Evolutionary conservation across 2,113 vertebrate species (phyloP).

Genomic region (Ancistrus triradiatus): DNA sequence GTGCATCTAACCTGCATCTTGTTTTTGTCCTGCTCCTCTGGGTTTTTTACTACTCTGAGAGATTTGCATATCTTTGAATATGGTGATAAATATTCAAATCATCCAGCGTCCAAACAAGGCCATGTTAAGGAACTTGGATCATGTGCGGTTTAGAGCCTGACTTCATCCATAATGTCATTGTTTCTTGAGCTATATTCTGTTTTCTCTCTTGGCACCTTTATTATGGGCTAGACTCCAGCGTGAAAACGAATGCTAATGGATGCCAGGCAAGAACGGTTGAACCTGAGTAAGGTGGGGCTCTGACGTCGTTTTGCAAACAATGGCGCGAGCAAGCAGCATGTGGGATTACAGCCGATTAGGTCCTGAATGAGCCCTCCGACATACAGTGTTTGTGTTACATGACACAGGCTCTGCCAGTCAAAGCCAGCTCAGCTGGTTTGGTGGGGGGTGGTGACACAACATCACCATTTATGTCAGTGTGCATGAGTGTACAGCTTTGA

Average conservation of each 20-base stretch:
- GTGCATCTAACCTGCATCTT: too few relatives aligned
- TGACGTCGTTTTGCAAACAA: conserved; percentile 31
- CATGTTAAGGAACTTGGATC: neutral
- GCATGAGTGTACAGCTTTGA: conserved; percentile 18
- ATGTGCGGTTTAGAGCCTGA: too few relatives aligned
- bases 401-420: conserved; percentile 19
- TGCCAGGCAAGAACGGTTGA: conserved; percentile 5
- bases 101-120: neutral
- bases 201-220: too few relatives aligned
- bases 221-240: too few relatives aligned
- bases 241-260: conserved; percentile 1
- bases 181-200: neutral
- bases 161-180: too few relatives aligned
- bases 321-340: conserved; percentile 14
- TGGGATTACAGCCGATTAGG: conserved; percentile 22
- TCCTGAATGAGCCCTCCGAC: conserved; percentile 5
- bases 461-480: conserved; percentile 32
- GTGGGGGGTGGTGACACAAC: conserved; percentile 31
- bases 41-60: neutral
- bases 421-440: conserved; percentile 47
- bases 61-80: conserved; percentile 23
- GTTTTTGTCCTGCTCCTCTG: neutral
- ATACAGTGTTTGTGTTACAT: conserved; percentile 31
- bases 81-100: conserved; percentile 2
- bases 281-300: conserved; percentile 20